Evolutionary conservation across 2,113 vertebrate species (phyloP).

Genomic region (Paedocypris sp.): DNA sequence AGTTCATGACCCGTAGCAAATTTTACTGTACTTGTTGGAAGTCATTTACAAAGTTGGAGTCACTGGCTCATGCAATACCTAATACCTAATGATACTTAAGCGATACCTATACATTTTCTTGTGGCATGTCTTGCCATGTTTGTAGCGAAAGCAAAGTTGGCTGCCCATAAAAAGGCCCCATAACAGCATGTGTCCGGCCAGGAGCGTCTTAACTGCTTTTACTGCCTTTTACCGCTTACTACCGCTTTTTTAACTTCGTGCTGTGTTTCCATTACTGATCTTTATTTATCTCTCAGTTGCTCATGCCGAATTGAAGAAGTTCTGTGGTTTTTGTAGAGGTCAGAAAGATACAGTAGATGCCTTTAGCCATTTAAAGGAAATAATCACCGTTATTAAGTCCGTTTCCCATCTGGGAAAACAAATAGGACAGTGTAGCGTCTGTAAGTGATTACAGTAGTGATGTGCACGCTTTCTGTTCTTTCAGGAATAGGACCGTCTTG

Average conservation of each 20-base stretch:
- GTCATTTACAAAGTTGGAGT: no score
- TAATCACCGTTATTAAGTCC: no score
- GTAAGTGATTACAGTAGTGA: no score
- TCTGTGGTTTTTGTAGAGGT: not conserved
- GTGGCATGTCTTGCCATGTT: not conserved
- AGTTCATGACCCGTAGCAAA: no score
- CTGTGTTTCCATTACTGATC: constrained; percentile 13
- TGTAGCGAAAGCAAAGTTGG: not conserved
- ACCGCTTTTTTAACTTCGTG: not conserved
- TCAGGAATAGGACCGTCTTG: not conserved
- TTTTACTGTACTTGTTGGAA: no score
- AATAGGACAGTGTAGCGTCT: no score
- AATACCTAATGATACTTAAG: no score
- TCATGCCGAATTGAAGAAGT: no score
- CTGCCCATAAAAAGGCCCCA: not conserved
- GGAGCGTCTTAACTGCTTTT: not conserved
- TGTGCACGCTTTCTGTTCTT: not conserved
- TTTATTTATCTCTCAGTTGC: not conserved
- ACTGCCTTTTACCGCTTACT: not conserved
- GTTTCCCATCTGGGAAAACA: no score
- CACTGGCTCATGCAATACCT: no score
- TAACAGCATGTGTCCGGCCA: not conserved
- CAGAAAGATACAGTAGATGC: not conserved
- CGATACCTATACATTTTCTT: no score
- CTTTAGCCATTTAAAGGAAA: no score